Evolutionary conservation across 2,797 vertebrate species (phyloP).

Genomic region (Coreius guichenoti): DNA sequence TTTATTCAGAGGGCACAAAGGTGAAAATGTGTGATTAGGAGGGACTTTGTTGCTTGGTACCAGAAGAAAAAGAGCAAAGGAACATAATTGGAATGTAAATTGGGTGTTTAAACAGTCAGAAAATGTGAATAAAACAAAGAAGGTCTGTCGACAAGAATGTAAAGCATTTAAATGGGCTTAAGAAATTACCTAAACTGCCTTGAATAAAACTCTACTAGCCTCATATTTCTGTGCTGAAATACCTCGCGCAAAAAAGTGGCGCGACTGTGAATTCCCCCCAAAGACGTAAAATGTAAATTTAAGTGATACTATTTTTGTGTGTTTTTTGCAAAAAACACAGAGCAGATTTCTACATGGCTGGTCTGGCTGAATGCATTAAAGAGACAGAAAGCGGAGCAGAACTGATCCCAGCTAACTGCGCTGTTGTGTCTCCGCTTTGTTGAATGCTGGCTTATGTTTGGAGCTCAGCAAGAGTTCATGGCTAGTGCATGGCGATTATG

Average conservation of each 20-base stretch:
- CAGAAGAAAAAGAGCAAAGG: constrained; percentile 32
- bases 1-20: constrained; percentile 46
- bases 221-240: neutral
- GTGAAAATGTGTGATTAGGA: constrained; percentile 45
- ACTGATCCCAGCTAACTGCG: constrained; percentile 54
- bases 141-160: neutral
- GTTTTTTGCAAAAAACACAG: constrained; percentile 20
- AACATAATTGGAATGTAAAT: constrained; percentile 52
- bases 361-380: constrained; percentile 41
- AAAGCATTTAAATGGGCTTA: constrained; percentile 6
- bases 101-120: constrained; percentile 37
- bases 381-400: constrained; percentile 50
- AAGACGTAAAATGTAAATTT: constrained; percentile 39
- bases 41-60: constrained; percentile 34
- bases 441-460: constrained; percentile 47
- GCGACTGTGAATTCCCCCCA: neutral
- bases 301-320: constrained; percentile 40
- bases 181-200: neutral
- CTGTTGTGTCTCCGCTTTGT: constrained; percentile 48
- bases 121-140: constrained; percentile 33
- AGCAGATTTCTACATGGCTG: constrained; percentile 43
- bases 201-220: neutral
- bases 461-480: constrained; percentile 53
- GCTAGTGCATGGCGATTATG: constrained; percentile 53
- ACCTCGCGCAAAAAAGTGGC: neutral